A percentile compares a stretch with the other conserved stretches of the same genome.
Conservation (phyloP, 2,113 vertebrate genomes). For the Stictonetta naevosa region DNA sequence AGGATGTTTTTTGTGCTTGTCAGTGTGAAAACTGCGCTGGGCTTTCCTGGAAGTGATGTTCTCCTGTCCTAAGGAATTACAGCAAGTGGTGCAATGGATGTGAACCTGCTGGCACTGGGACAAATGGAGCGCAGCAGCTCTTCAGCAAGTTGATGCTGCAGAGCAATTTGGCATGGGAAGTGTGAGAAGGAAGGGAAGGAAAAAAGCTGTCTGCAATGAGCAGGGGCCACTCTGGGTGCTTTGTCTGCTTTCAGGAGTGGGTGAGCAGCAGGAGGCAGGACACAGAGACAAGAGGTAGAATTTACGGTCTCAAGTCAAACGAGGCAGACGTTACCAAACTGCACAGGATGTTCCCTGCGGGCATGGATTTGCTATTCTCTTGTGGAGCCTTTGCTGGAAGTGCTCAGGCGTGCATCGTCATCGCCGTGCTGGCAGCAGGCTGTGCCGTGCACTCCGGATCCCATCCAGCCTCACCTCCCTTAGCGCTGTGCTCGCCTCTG, state of each 20-base stretch:
- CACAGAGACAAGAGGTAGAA: not conserved
- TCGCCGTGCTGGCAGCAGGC: not conserved
- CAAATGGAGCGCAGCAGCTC: not conserved
- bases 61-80: not conserved
- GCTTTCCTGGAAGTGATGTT: not conserved
- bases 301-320: not conserved
- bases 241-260: not conserved
- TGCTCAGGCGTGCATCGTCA: accelerated
- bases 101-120: accelerated
- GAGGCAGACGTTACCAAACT: accelerated
- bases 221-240: not conserved
- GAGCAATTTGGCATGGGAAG: accelerated
- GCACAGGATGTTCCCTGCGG: not conserved
- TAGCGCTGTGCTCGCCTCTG: accelerated
- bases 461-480: accelerated
- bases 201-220: not conserved
- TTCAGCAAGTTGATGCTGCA: accelerated
- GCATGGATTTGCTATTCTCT: not conserved
- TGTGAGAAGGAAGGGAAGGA: not conserved
- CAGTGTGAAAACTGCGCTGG: not conserved
- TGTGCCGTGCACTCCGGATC: accelerated
- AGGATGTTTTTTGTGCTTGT: not conserved
- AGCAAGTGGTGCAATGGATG: not conserved
- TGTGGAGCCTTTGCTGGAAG: not conserved
- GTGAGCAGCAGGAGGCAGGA: accelerated